Evolutionary conservation across 2,113 vertebrate species (phyloP), one percentile per base, ranked within the genome.

Genomic region (Pardalotus punctatus): DNA sequence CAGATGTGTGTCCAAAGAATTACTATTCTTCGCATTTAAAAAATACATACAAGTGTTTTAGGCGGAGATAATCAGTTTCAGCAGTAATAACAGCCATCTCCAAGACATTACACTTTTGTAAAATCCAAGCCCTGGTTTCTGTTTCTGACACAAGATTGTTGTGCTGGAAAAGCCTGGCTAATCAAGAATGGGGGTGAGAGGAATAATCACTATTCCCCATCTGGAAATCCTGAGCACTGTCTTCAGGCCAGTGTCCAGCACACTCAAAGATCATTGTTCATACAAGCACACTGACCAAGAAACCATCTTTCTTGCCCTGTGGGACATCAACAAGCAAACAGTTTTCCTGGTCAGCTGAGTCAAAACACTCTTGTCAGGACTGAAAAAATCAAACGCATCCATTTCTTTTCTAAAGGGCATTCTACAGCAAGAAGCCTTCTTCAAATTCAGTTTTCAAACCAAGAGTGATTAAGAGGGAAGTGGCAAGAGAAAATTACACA

Each of bases 401-500:
- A 7, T 33, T 81, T 22, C 27, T 69, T 82, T 77, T 51, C 66
- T 78, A 60, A 64, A 74, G 2, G 3, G 11, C 23, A 27, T 24
- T 54, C 36, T 25, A 53, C 0, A 1, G 19, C 35, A 79, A 60
- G 13, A 31, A 58, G 4, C 14, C 31, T 4, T 58, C 69, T 54
- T 58, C 61, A 36, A 77, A 61, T 51, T 43, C 38, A 20, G 10
- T 29, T 62, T 36, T 40, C 43, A 80, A 88, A 70, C 18, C 28
- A 38, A 62, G 14, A 35, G 18, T 0, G 11, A 65, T 23, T 9
- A 35, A 51, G 16, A 82, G 21, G 36, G 28, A 71, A 69, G 64
- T 0, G 0, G 9, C 14, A 33, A 33, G 21, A 76, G 9, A 10
- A 22, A 58, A 28, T 1, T 1, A 48, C 12, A 40, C 14, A 28